phyloP scores from a whole-genome alignment of 2,113 vertebrate genomes.

The Chaenocephalus aceratus region DNA sequence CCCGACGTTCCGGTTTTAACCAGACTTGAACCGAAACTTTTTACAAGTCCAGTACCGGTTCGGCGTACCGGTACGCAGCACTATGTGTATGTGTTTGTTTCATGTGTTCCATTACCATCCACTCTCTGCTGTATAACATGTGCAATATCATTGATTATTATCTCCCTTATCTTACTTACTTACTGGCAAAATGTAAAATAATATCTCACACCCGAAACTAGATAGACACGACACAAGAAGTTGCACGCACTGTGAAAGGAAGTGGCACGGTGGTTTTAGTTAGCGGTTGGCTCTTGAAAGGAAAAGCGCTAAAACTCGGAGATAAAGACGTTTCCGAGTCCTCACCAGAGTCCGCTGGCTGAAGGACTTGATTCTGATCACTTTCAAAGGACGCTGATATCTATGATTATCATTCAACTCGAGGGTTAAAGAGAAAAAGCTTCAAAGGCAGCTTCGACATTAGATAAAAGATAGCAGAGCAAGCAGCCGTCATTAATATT shows the following conservation, averaged over 20 bases:
- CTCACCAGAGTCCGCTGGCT: not conserved
- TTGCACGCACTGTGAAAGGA: not conserved
- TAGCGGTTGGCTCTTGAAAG: accelerated
- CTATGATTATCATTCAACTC: not conserved
- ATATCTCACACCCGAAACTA: not conserved
- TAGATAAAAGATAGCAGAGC: not conserved
- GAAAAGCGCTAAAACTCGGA: not conserved
- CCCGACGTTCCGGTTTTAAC: too few relatives aligned
- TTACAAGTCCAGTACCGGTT: too few relatives aligned
- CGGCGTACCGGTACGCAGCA: too few relatives aligned
- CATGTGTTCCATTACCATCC: too few relatives aligned
- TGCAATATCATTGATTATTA: too few relatives aligned
- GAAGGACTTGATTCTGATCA: not conserved
- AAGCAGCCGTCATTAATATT: constrained; percentile 14
- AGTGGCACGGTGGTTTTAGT: not conserved
- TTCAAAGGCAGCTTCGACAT: not conserved
- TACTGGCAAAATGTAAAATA: too few relatives aligned
- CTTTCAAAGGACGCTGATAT: not conserved
- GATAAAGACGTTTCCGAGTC: not conserved
- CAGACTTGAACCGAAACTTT: too few relatives aligned
- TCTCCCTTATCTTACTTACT: too few relatives aligned
- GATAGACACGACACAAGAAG: accelerated
- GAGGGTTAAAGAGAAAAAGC: not conserved
- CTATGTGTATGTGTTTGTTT: too few relatives aligned
- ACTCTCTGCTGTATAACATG: too few relatives aligned